Conservation (phyloP, 2,888 invertebrate species). For the Euphydryas editha region DNA sequence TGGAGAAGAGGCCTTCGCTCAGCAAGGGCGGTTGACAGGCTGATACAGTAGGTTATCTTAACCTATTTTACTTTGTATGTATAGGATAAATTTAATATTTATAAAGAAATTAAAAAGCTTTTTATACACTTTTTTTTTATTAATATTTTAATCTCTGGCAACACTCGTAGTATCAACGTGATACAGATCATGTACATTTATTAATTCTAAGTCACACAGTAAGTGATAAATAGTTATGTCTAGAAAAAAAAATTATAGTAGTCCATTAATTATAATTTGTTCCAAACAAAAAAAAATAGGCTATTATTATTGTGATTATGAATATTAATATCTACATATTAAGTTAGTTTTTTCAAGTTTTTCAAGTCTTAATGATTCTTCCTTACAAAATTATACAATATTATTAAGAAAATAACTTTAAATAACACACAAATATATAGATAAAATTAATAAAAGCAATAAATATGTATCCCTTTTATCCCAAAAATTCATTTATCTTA, state of each 20-base stretch:
- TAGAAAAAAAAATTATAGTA: neutral
- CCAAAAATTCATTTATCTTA: too few species aligned
- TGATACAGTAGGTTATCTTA: too few species aligned
- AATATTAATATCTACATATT: neutral
- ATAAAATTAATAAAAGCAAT: neutral
- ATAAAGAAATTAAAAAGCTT: neutral
- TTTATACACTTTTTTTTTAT: constrained; percentile 6
- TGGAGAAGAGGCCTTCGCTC: too few species aligned
- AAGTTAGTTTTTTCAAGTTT: neutral
- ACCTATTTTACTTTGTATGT: neutral
- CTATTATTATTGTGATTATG: constrained; percentile 3
- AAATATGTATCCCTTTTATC: too few species aligned
- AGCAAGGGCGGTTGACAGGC: too few species aligned
- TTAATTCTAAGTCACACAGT: neutral
- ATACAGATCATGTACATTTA: constrained; percentile 7
- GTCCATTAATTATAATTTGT: neutral
- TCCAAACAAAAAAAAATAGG: constrained; percentile 16
- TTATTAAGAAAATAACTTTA: constrained; percentile 11
- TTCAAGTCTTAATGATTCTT: neutral
- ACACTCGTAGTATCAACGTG: constrained; percentile 17
- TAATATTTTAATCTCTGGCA: constrained; percentile 18
- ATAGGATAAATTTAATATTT: neutral
- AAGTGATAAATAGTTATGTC: neutral
- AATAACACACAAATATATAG: neutral
- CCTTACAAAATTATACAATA: constrained; percentile 6